Evolutionary conservation across 2,797 vertebrate genomes (phyloP).

Genomic region (Chelonia mydas): DNA sequence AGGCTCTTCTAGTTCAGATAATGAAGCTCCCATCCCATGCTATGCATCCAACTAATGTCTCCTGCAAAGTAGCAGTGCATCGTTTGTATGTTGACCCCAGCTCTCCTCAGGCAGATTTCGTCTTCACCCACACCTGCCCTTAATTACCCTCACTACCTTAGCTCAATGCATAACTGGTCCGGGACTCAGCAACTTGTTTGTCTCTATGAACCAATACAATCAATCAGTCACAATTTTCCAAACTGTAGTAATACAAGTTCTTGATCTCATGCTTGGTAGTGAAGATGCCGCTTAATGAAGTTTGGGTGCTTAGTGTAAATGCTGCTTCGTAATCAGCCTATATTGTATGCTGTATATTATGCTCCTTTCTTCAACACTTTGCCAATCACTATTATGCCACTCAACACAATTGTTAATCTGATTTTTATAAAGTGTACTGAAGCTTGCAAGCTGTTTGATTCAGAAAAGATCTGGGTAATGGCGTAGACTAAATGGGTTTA

Average conservation of each 20-base stretch:
- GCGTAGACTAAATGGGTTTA: constrained; percentile 10
- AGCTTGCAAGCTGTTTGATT: constrained; percentile 12
- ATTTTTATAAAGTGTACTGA: neutral
- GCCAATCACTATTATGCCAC: constrained; percentile 38
- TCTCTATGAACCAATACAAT: neutral
- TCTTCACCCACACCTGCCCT: neutral
- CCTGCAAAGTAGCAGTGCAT: neutral
- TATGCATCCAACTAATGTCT: neutral
- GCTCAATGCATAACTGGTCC: neutral
- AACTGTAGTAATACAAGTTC: neutral
- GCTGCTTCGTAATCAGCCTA: constrained; percentile 40
- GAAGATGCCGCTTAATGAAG: constrained; percentile 3
- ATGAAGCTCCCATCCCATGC: neutral
- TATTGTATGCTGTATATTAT: neutral
- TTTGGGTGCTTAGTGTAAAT: neutral
- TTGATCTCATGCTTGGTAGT: neutral
- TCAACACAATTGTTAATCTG: constrained; percentile 50
- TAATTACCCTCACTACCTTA: neutral
- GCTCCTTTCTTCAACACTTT: constrained; percentile 14
- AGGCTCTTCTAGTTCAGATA: neutral
- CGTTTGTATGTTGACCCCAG: neutral
- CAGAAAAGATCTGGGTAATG: neutral
- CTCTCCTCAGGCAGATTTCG: neutral
- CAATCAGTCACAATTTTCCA: neutral
- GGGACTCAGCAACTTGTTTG: neutral